Evolutionary conservation across 1,140 invertebrate genomes (phyloP).

Genomic region (Saxidomus purpurata): DNA sequence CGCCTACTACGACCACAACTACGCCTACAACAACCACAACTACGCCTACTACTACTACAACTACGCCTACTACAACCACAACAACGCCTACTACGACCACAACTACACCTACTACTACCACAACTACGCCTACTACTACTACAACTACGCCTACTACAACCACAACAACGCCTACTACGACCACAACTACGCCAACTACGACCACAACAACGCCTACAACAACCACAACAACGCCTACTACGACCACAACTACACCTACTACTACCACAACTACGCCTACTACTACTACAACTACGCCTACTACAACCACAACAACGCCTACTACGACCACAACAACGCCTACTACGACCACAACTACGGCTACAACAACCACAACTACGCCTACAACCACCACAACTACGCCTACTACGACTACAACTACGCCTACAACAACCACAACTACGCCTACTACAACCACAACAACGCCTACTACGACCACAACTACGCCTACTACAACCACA

Average conservation of each 20-base stretch:
- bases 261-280: slow-evolving; percentile 7
- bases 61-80: not conserved
- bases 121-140: slow-evolving; percentile 14
- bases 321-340: no score
- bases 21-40: slow-evolving; percentile 17
- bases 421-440: not conserved
- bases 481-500: not conserved
- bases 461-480: not conserved
- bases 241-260: not conserved
- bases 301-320: no score
- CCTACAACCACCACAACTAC: no score
- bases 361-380: no score
- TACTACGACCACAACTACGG: no score
- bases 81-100: not conserved
- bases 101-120: not conserved
- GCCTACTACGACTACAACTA: no score
- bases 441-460: not conserved
- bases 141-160: slow-evolving; percentile 4
- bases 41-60: not conserved
- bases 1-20: not conserved
- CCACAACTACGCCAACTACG: not conserved
- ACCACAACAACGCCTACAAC: not conserved
- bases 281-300: not conserved
- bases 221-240: not conserved
- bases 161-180: not conserved